These are phyloP conservation scores for Stomatorhinus ivindoensis DNA, from an alignment of 2,113 vertebrate species.

Conservation along the genomic window DNA sequence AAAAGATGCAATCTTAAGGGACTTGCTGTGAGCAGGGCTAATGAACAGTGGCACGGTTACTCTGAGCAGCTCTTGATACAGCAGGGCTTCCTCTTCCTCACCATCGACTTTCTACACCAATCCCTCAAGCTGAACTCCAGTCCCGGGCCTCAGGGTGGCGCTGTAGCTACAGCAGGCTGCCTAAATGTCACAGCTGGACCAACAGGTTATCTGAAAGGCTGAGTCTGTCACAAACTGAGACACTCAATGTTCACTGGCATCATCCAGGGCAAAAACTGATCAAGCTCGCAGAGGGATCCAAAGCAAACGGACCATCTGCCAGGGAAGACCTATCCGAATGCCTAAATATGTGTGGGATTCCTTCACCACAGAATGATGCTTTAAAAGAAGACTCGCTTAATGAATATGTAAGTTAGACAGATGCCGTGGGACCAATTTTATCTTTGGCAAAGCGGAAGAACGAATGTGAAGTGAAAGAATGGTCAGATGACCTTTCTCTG, in stretches of 20 bases:
- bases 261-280: background rate
- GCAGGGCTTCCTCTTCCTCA: background rate
- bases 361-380: background rate
- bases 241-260: background rate
- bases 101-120: background rate
- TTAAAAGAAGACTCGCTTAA: background rate
- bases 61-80: background rate
- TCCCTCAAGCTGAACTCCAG: background rate
- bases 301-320: background rate
- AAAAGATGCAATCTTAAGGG: background rate
- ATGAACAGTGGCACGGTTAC: background rate
- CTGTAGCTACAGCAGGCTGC: background rate
- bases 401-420: background rate
- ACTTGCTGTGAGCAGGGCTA: background rate
- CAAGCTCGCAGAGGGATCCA: background rate
- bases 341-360: background rate
- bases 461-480: conserved; percentile 2
- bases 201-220: background rate
- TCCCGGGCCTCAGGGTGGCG: background rate
- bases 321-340: background rate
- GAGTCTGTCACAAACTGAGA: background rate
- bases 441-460: background rate
- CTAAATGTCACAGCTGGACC: background rate
- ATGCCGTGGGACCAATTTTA: background rate
- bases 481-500: background rate